Base-by-base conservation (phyloP, 1,140 invertebrate species). In the Drosophila dunni region DNA sequence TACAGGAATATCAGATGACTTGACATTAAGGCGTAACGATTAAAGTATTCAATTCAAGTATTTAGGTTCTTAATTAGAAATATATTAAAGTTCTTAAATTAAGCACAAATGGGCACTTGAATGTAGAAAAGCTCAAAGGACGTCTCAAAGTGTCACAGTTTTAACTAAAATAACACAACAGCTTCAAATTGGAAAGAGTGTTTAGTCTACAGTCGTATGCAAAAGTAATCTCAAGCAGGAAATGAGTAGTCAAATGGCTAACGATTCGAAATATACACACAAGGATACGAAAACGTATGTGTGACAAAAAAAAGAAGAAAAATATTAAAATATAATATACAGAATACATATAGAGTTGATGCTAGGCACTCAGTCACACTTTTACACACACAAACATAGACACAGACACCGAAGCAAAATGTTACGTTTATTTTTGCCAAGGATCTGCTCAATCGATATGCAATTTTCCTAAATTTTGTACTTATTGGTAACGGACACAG, bases 201-300 rank as follows among this genome's bases (percentile, higher is more conserved):
- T 24, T 13, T 13, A 42, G 36, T 45, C 40, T 61, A 38, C 29
- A 42, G 50, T 61, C 38, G 58, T 65, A 60, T 72, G 45, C 63
- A 73, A 63, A 77, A 77, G 70, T 77, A 77, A 77, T 77, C 70
- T 68, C 63, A 44, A 63, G 64, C 70, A 73, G 75, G 75, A 77
- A 77, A 74, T 77, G 70, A 77, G 67, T 66, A 75, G 60, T 61
- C 44, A 69, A 65, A 74, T 75, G 61, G 60, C 65, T 65, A 74
- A 63, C 53, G 51, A 64, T 44, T 54, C 34, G 60, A 29, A 50
- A 53, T 2, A 56, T 17, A 65, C 62, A 44, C 42, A n/a, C n/a
- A n/a, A n/a, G n/a, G n/a, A n/a, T n/a, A n/a, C n/a, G n/a, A n/a
- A n/a, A n/a, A n/a, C 15, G 17, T 11, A 20, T 15, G 24, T 63